Percentiles rank a stretch among this genome's conserved stretches.
phyloP scores from a whole-genome alignment of 2,888 invertebrate genomes.

The Corythucha ciliata region DNA sequence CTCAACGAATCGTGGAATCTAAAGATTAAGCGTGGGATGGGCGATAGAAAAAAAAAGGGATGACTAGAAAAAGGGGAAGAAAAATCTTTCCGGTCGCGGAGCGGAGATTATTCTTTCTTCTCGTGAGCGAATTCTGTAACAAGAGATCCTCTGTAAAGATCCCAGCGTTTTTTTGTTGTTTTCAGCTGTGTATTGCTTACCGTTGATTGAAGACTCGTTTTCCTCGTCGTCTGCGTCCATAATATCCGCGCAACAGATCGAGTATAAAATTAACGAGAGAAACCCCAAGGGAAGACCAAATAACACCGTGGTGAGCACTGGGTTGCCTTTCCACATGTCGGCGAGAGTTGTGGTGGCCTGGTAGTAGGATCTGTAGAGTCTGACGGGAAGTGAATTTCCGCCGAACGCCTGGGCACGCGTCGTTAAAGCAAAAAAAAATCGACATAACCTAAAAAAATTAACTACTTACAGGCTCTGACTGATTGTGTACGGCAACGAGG shows the following conservation, averaged over 20 bases:
- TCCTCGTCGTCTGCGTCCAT: conserved; percentile 82
- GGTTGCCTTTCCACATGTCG: conserved; percentile 88
- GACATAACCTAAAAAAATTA: conserved; percentile 2
- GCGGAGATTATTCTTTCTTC: no score
- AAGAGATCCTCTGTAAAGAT: no score
- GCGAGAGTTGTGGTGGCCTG: conserved; percentile 69
- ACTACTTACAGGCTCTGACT: conserved; percentile 60
- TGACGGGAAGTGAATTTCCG: conserved; percentile 67
- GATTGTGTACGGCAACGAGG: conserved; percentile 65
- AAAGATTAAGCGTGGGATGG: no score
- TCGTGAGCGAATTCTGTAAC: no score
- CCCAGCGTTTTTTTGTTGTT: no score
- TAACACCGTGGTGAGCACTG: conserved; percentile 82
- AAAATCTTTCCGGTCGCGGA: no score
- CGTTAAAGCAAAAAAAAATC: background rate
- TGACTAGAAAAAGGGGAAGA: no score
- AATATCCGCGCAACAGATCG: conserved; percentile 92
- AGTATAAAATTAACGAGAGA: conserved; percentile 86
- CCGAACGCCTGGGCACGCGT: conserved; percentile 58
- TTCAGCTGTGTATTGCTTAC: background rate
- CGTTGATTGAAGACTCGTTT: conserved; percentile 39
- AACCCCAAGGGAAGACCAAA: conserved; percentile 92
- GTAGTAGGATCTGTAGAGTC: conserved; percentile 69
- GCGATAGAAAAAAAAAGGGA: no score
- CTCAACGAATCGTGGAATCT: no score